Base-by-base conservation (phyloP, 2,888 invertebrate species). In the Polymixis flavicincta region DNA sequence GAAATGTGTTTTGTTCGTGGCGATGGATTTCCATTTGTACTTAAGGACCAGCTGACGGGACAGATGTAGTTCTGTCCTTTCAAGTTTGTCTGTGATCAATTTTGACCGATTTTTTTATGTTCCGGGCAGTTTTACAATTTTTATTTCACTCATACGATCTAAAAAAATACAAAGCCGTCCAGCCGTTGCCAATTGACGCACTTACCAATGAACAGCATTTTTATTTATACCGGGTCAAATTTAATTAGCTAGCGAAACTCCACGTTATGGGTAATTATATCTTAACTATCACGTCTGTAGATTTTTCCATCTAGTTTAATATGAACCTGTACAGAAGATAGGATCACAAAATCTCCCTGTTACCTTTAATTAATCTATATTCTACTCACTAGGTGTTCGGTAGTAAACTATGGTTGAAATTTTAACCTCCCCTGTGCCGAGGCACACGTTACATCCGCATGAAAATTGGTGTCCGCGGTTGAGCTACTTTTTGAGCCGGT, bases 401-500 rank as follows among this genome's bases (percentile, higher is more conserved):
- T 25, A 74, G 25, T 25, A 55, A 60, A 42, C 61, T 28, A 37
- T 28, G 52, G 14, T 37, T n/a, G 54, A 69, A 28, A 76, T 50
- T 76, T 61, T 50, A 63, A 50, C 28, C 19, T 50, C 17, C 13
- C 13, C 28, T 50, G 76, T 63, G 76, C 76, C 17, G 25, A 50
- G 55, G 2, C 57, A 71, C 76, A 45, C 25, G 25, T 71, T 77
- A 32, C 55, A 17, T 42, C 42, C 28, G 50, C 55, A 48, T 69
- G 28, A 55, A 61, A 76, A 54, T 37, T 61, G 37, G 17, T n/a
- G 48, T 37, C 37, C n/a, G 50, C 14, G 22, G 63, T 76, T 32
- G 28, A 55, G 70, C 22, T 71, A 57, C 17, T 76, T 77, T 76
- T 64, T 52, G 25, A 71, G 63, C 25, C 14, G 13, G 64, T 71